Conservation (phyloP, 2,888 invertebrate species). For the Sphaerophoria rueppellii region DNA sequence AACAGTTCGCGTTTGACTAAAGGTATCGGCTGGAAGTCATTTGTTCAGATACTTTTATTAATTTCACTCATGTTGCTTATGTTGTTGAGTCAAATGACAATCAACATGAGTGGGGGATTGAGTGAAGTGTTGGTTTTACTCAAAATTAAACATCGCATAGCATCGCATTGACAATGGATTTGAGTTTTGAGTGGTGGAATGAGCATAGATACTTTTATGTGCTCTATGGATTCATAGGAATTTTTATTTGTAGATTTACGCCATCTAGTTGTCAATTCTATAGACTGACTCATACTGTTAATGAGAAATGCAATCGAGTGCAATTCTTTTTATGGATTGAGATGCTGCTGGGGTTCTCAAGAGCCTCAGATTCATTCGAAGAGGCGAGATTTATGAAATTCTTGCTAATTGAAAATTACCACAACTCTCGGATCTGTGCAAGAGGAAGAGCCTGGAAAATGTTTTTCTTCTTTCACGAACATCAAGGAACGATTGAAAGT, state of each 20-base stretch:
- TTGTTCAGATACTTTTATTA: conserved; percentile 70
- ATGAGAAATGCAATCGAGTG: conserved; percentile 22
- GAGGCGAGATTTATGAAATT: conserved; percentile 54
- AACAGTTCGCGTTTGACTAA: conserved; percentile 73
- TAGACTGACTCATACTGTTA: conserved; percentile 36
- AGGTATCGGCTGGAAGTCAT: conserved; percentile 64
- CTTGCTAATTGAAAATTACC: conserved; percentile 71
- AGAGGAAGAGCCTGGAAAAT: conserved; percentile 44
- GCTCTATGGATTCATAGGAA: conserved; percentile 49
- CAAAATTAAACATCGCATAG: conserved; percentile 37
- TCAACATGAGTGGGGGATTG: conserved; percentile 59
- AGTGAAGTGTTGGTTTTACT: conserved; percentile 41
- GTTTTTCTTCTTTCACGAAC: conserved; percentile 12
- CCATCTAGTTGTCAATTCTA: conserved; percentile 44
- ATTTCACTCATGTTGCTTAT: conserved; percentile 69
- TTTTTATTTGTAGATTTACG: background rate
- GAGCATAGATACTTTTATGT: conserved; percentile 14
- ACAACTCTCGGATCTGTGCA: conserved; percentile 15
- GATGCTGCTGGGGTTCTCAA: background rate
- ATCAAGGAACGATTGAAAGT: conserved; percentile 32
- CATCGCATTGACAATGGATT: conserved; percentile 41
- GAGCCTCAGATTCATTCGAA: conserved; percentile 1
- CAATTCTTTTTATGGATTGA: background rate
- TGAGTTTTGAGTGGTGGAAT: conserved; percentile 49
- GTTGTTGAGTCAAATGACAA: conserved; percentile 48